Conservation (phyloP, 2,888 invertebrate species). For the Melieria picta region DNA sequence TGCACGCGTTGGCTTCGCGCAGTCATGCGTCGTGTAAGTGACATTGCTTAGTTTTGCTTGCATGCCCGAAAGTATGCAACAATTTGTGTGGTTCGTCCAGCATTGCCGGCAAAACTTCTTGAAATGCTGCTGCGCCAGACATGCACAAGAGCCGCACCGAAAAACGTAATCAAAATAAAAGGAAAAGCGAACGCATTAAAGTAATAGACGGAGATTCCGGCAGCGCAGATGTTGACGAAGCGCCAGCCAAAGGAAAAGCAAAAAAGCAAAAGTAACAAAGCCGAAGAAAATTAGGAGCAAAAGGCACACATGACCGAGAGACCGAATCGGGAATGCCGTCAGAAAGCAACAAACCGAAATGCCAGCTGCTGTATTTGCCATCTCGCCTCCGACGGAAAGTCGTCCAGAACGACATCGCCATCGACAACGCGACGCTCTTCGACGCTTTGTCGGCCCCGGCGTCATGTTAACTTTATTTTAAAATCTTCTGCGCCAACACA, state of each 20-base stretch:
- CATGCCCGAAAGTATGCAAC: slow-evolving; percentile 1
- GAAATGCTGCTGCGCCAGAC: not conserved
- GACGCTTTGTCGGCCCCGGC: slow-evolving; percentile 21
- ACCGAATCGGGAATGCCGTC: slow-evolving; percentile 50
- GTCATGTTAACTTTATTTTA: slow-evolving; percentile 28
- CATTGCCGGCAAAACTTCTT: not conserved
- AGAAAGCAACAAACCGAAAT: slow-evolving; percentile 39
- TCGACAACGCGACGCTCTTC: not conserved
- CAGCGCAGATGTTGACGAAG: no score
- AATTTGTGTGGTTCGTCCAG: not conserved
- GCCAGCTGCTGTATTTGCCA: slow-evolving; percentile 16
- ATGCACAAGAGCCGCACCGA: not conserved
- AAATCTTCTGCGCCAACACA: slow-evolving; percentile 13
- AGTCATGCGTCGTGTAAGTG: no score
- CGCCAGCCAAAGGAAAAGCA: no score
- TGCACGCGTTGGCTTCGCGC: no score
- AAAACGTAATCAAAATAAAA: slow-evolving; percentile 36
- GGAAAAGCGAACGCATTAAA: slow-evolving; percentile 31
- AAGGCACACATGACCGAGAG: slow-evolving; percentile 51
- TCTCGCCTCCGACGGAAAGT: not conserved
- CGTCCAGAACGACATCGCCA: not conserved
- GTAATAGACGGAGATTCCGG: no score
- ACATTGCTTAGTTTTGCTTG: not conserved
- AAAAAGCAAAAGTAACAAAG: slow-evolving; percentile 21
- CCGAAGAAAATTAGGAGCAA: slow-evolving; percentile 18